Evolutionary conservation across 1,140 invertebrate genomes (phyloP).

Genomic region (Cotesia vestalis): DNA sequence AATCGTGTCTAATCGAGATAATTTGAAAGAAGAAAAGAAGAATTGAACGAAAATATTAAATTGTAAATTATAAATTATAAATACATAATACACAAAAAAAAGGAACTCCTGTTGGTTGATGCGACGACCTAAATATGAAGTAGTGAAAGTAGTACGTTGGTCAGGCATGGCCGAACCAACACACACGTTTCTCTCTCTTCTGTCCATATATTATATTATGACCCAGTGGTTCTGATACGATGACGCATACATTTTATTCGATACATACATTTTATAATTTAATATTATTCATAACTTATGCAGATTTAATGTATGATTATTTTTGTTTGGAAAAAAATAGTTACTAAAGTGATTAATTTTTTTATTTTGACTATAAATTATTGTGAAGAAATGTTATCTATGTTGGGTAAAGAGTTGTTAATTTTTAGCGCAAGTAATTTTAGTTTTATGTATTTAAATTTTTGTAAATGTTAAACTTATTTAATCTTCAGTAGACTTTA

Average conservation of each 20-base stretch:
- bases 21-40: background rate
- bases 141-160: constrained; percentile 65
- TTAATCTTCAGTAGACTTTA: background rate
- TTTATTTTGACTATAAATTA: too few relatives aligned
- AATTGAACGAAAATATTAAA: background rate
- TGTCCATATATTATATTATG: background rate
- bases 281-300: background rate
- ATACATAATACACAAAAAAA: background rate
- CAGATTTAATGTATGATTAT: too few relatives aligned
- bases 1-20: background rate
- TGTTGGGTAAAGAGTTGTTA: too few relatives aligned
- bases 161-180: constrained; percentile 56
- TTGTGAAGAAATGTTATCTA: too few relatives aligned
- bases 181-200: constrained; percentile 38
- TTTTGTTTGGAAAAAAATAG: too few relatives aligned
- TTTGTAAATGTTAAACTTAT: background rate
- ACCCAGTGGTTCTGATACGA: constrained; percentile 14
- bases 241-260: background rate
- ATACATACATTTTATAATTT: constrained; percentile 3
- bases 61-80: too few relatives aligned
- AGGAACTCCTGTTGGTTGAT: constrained; percentile 46
- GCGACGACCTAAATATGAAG: constrained; percentile 63
- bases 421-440: too few relatives aligned
- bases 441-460: background rate
- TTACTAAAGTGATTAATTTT: too few relatives aligned